Conservation (phyloP, 2,888 invertebrate species). For the Sialis lutaria region DNA sequence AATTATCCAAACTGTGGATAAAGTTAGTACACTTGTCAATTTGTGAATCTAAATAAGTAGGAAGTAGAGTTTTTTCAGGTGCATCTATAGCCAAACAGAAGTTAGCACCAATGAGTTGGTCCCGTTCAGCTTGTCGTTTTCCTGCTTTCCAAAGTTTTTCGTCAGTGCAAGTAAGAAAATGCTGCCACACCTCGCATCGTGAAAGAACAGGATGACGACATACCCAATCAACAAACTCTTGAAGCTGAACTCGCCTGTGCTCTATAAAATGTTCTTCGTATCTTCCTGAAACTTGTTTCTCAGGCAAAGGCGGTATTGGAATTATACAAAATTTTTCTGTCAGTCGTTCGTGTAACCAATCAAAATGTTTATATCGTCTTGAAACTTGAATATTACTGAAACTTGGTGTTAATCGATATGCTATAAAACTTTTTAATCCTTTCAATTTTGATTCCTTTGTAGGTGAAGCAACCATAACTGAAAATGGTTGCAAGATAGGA, state of each 20-base stretch:
- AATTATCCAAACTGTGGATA: constrained; percentile 70
- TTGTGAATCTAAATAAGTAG: constrained; percentile 59
- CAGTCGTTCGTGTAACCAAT: constrained; percentile 92
- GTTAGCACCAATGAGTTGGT: constrained; percentile 75
- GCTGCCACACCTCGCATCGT: constrained; percentile 83
- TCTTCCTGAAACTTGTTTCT: constrained; percentile 92
- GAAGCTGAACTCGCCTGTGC: constrained; percentile 81
- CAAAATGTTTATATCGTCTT: constrained; percentile 95
- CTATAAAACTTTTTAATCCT: constrained; percentile 93
- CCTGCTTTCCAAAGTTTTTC: constrained; percentile 96
- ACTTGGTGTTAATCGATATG: constrained; percentile 89
- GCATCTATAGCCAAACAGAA: constrained; percentile 81
- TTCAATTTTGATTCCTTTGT: constrained; percentile 96
- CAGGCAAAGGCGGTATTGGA: constrained; percentile 92
- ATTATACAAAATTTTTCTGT: constrained; percentile 88
- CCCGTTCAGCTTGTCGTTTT: constrained; percentile 87
- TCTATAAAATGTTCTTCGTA: constrained; percentile 97
- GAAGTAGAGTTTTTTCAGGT: constrained; percentile 60
- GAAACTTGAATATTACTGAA: constrained; percentile 88
- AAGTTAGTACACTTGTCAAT: constrained; percentile 72
- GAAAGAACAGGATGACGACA: constrained; percentile 92
- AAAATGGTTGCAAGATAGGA: constrained; percentile 52
- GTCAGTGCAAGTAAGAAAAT: constrained; percentile 93
- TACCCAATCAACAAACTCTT: constrained; percentile 93
- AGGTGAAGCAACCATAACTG: constrained; percentile 80